Evolutionary conservation across 1,140 invertebrate genomes (phyloP), one percentile per base, ranked within the genome.

Genomic region (Drosophila auraria): DNA sequence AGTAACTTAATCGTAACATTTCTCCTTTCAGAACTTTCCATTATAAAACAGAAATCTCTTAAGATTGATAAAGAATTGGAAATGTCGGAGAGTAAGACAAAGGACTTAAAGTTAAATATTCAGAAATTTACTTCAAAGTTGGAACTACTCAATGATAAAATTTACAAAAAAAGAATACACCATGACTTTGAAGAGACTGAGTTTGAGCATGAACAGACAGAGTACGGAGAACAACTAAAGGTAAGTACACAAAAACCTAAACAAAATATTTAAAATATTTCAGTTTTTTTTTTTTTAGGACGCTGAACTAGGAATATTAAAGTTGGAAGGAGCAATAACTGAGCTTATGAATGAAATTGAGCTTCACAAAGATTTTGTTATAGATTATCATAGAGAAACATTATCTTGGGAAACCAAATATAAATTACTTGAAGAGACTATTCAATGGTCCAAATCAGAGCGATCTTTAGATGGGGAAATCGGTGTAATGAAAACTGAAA

Each of bases 321-420:
- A 94, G 78, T 65, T 97, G 11, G 94, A 96, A 92, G 94, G 94
- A 65, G 95, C 96, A 68, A 95, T 97, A 57, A 94, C 94, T 73
- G 93, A 95, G 4, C 87, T 97, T 27, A 94, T 95, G 78, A 94
- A 95, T 50, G 95, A 96, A 54, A 97, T 96, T 73, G 93, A 94
- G 36, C 92, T 93, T 47, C 80, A 96, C 2, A 95, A 95, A 23
- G 94, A 95, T 68, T 93, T 95, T 50, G 91, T 97, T 3, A 93
- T 95, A 51, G 94, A 94, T 40, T 91, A 94, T 38, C 96, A 97
- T 83, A 94, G 95, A 42, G 95, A 97, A 92, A 94, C 94, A 44
- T 93, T 97, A 9, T 95, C 95, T 6, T 97, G 97, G 97, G 96
- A 97, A 80, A 96, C 96, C 82, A 97, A 97, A 93, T 94, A 95